Base-by-base conservation (phyloP, 2,797 vertebrate species). In the Chelmon rostratus region DNA sequence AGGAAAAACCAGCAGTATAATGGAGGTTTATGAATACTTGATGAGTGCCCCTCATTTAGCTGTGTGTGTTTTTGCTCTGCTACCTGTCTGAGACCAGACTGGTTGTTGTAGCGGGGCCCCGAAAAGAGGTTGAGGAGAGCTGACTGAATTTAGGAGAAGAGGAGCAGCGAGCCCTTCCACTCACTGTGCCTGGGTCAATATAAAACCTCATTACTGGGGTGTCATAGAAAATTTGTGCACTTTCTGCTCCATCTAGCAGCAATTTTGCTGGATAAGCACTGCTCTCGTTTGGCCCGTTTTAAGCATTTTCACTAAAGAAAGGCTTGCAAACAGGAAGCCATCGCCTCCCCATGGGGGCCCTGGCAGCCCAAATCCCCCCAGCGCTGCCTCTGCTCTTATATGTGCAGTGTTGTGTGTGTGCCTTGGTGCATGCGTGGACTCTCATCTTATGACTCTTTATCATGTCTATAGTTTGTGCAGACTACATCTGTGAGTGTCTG, bases 211-310 rank as follows among this genome's bases (percentile, higher is more conserved):
- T 96, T 96, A 96, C 93, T 92, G 93, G 92, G 92, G 94, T 96
- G 95, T 96, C 96, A 96, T 96, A 95, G 95, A 94, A 95, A 94
- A 96, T 96, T 95, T 96, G 96, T 96, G 95, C 95, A 94, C 95
- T 96, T 96, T 96, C 95, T 96, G 95, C 95, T 96, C 95, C 95
- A 95, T 96, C 95, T 96, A 96, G 95, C 95, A 95, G 95, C 96
- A 95, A 95, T 96, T 96, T 95, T 96, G 96, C 94, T 94, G 94
- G 94, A 96, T 96, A 96, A 96, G 96, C 95, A 95, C 92, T 91
- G 89, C 93, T 94, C 94, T 96, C 94, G 94, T 96, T 96, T 95
- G 94, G 92, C 91, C 90, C 93, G 85, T 94, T 85, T 94, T 92
- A 93, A 91, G 84, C 86, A 78, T 64, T 91, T 95, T 91, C 83